A percentile compares a stretch with the other conserved stretches of the same genome.
phyloP scores from a whole-genome alignment of 1,140 invertebrate species.

The Drosophila murphyi region DNA sequence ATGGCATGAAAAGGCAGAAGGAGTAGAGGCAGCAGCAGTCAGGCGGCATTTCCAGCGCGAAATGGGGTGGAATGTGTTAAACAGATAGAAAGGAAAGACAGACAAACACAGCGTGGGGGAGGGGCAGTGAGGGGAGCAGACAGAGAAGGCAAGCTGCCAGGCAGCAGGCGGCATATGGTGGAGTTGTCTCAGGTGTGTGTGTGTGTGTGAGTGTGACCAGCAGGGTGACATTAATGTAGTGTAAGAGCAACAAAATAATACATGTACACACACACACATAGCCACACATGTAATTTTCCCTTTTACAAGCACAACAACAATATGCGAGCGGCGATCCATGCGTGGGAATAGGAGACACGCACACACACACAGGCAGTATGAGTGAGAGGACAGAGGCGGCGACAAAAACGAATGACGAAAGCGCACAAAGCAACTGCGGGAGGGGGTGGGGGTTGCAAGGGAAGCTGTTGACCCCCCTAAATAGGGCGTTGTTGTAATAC shows the following conservation, averaged over 20 bases:
- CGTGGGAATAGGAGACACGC: slow-evolving; percentile 50
- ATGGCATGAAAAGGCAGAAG: slow-evolving; percentile 15
- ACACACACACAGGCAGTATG: slow-evolving; percentile 8
- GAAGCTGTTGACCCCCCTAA: slow-evolving; percentile 46
- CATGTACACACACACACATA: slow-evolving; percentile 4
- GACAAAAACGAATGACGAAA: slow-evolving; percentile 54
- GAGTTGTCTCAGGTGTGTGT: slow-evolving; percentile 74
- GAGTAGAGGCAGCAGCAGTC: slow-evolving; percentile 21
- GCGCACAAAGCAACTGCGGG: slow-evolving; percentile 34
- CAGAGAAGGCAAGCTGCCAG: slow-evolving; percentile 9
- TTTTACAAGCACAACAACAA: slow-evolving; percentile 62
- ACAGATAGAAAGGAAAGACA: slow-evolving; percentile 52
- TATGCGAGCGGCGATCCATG: slow-evolving; percentile 51
- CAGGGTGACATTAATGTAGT: slow-evolving; percentile 70
- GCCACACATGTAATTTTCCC: slow-evolving; percentile 28
- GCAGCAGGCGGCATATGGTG: slow-evolving; percentile 61
- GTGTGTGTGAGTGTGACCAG: slow-evolving; percentile 49
- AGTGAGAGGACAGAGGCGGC: slow-evolving; percentile 34
- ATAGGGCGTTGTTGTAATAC: slow-evolving; percentile 62
- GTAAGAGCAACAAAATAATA: slow-evolving; percentile 53
- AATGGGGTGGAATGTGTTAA: slow-evolving; percentile 77
- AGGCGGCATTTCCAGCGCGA: slow-evolving; percentile 26
- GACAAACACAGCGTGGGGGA: neutral
- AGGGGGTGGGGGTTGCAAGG: neutral
- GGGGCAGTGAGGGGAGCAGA: slow-evolving; percentile 4